Base-by-base conservation (phyloP, 2,888 invertebrate genomes). In the Drosophila melanosoma region DNA sequence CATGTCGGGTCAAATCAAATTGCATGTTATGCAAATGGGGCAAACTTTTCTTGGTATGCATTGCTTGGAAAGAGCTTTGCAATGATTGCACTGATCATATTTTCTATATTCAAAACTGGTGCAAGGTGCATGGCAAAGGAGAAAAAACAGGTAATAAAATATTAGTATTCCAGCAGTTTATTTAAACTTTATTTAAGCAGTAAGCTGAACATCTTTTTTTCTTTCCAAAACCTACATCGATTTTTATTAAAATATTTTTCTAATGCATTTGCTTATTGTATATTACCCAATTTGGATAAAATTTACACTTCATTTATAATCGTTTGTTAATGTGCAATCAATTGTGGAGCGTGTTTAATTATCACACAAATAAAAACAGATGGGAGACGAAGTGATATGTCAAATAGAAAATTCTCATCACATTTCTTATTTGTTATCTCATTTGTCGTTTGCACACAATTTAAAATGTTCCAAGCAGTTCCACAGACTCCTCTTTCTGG, bases 361-460 rank as follows among this genome's bases (percentile, higher is more conserved):
- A 58, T 23, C 63, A 26, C 51, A 32, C 45, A 38, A 35, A 20
- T 26, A 35, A 10, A 15, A 35, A 23, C 23, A 29, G 49, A 38
- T 52, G 57, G 15, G 4, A 7, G 15, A 29, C 49, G 17, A 23
- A 54, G 26, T 11, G 38, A 38, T 42, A 38, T 61, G 51, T 17
- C 26, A 17, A 23, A 64, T 56, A 63, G 60, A 64, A 82, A 80
- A 76, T 71, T 72, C 68, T 59, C 51, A 69, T 20, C 69, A 76
- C 84, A 74, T 71, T 45, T 60, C 48, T n/a, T 49, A 32, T 63
- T 63, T 72, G 3, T 4, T 20, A 6, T 6, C 20, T 60, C 66
- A 71, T 85, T 83, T 77, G 83, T 38, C 74, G 20, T 72, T 73
- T 63, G 59, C 66, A 79, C 61, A 58, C 71, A 86, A 73, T 72